Base-by-base conservation (phyloP, 1,140 invertebrate species). In the Lerema accius region DNA sequence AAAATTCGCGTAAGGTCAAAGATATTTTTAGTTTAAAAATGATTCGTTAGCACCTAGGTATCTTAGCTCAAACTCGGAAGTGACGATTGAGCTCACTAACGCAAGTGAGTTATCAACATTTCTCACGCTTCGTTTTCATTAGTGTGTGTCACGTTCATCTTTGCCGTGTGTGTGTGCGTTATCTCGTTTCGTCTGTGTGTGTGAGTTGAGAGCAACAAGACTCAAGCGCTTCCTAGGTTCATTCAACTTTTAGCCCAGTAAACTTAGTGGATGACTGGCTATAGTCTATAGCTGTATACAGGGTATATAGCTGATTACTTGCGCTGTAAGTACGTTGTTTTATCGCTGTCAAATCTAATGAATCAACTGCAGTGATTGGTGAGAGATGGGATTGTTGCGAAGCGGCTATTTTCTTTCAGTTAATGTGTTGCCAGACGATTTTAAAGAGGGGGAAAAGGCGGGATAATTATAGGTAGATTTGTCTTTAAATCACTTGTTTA, bases 171-270 rank as follows among this genome's bases (percentile, higher is more conserved):
- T 75, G 68, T 83, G 78, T 63, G 79, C 68, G 72, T 78, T 80
- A 76, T 80, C 72, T 75, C 43, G n/a, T 17, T 48, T 65, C 14
- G 43, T 15, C 17, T 78, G 84, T 88, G 86, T 86, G 84, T 48
- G 86, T 59, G 76, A 71, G 84, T 75, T 82, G 76, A 86, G 84
- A 87, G 76, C 72, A 81, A 69, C 67, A 76, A 84, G 82, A 80
- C 80, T 64, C 67, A 63, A 68, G 71, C 69, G 76, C 76, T 82
- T 82, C 80, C 79, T 82, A 83, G 78, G 86, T 87, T 87, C 86
- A 66, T 90, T 90, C 85, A 88, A 86, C 87, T 90, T 88, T 81
- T 90, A 87, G 84, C 87, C 87, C 80, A 90, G 85, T 90, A 88
- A 90, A 90, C 87, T 88, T 78, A 75, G 78, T 48, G 56, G 56